Evolutionary conservation across 1,140 invertebrate species (phyloP).

Genomic region (Holcopasites calliopsidis): DNA sequence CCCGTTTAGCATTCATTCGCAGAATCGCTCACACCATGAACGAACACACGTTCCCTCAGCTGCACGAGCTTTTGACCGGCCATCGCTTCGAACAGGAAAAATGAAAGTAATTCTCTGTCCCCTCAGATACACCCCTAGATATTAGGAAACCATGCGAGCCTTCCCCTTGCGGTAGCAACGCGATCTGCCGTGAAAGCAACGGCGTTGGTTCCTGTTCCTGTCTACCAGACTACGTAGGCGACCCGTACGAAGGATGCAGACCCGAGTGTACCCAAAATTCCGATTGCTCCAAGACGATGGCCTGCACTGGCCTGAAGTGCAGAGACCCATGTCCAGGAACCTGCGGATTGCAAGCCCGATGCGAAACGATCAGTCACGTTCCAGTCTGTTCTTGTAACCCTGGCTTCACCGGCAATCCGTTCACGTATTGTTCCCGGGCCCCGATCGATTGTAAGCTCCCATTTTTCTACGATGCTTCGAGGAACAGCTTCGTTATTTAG

Average conservation of each 20-base stretch:
- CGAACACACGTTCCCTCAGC: background rate
- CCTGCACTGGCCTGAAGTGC: slow-evolving; percentile 84
- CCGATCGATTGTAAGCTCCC: slow-evolving; percentile 69
- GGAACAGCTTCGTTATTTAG: slow-evolving; percentile 54
- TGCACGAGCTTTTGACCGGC: slow-evolving; percentile 47
- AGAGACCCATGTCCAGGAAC: slow-evolving; percentile 84
- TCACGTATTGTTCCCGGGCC: slow-evolving; percentile 68
- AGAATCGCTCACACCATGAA: too few species aligned
- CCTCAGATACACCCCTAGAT: slow-evolving; percentile 66
- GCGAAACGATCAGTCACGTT: slow-evolving; percentile 83
- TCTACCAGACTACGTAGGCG: slow-evolving; percentile 85
- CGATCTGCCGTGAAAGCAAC: slow-evolving; percentile 79
- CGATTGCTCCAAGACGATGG: slow-evolving; percentile 83
- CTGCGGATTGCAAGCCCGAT: slow-evolving; percentile 85
- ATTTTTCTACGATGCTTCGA: slow-evolving; percentile 50
- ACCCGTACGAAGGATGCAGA: slow-evolving; percentile 86
- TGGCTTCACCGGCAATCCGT: slow-evolving; percentile 84
- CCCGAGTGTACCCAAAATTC: slow-evolving; percentile 87
- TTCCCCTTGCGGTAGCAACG: slow-evolving; percentile 83
- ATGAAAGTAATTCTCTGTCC: slow-evolving; percentile 73
- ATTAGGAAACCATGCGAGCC: slow-evolving; percentile 83
- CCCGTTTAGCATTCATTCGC: background rate
- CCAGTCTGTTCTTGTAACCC: slow-evolving; percentile 82
- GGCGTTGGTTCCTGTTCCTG: slow-evolving; percentile 82
- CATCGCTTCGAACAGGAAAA: slow-evolving; percentile 29